Percentiles rank a stretch among this genome's conserved stretches.
phyloP scores from a whole-genome alignment of 2,113 vertebrate genomes.

The Oryzias melastigma region DNA sequence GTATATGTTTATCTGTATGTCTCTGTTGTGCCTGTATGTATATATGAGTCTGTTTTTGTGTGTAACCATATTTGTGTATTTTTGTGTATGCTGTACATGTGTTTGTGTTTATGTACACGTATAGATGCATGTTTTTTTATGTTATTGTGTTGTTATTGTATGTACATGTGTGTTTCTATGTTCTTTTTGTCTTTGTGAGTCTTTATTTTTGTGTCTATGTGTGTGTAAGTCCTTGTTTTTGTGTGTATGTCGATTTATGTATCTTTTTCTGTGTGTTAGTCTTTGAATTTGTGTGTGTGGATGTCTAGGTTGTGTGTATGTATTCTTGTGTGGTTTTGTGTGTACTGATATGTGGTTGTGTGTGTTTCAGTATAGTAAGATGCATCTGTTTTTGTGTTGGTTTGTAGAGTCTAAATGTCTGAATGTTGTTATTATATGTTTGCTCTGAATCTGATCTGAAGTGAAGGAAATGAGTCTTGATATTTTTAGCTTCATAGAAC shows the following conservation, averaged over 20 bases:
- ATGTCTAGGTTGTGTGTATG: constrained; percentile 2
- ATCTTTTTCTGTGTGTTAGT: constrained; percentile 7
- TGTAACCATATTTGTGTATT: too few relatives aligned
- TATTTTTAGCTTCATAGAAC: too few relatives aligned
- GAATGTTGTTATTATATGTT: neutral
- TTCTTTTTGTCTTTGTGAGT: neutral
- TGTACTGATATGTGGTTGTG: constrained; percentile 5
- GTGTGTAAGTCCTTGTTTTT: constrained; percentile 12
- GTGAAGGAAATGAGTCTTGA: too few relatives aligned
- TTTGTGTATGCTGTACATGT: neutral
- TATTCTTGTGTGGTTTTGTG: neutral
- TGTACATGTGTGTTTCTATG: neutral
- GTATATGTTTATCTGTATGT: neutral
- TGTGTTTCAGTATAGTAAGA: neutral
- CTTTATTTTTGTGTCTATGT: constrained; percentile 10
- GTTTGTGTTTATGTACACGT: neutral
- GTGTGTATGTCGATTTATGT: neutral
- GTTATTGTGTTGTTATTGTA: neutral
- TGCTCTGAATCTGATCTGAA: too few relatives aligned
- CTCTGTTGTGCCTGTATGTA: neutral
- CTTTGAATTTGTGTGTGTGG: neutral
- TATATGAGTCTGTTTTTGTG: too few relatives aligned
- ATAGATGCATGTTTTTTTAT: too few relatives aligned
- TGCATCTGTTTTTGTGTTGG: neutral
- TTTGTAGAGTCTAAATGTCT: neutral